Percentiles rank a stretch among this genome's conserved stretches.
Conservation (phyloP, 37 sponge, comb jelly and placozoan species). For the Diacarnus erythraeanus region DNA sequence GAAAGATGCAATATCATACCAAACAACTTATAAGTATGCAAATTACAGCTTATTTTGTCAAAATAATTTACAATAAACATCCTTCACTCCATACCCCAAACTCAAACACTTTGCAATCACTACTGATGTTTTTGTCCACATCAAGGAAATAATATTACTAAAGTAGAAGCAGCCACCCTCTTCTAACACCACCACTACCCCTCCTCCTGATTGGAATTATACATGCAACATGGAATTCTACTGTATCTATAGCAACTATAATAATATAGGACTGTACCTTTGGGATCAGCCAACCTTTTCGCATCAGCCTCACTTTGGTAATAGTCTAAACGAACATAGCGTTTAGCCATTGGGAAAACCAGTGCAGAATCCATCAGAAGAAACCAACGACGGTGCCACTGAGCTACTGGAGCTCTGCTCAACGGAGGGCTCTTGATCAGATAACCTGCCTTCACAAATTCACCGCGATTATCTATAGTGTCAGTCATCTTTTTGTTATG, state of each 20-base stretch:
- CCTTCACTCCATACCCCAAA: not conserved
- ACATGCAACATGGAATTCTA: too few species aligned
- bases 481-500: too few species aligned
- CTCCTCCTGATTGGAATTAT: too few species aligned
- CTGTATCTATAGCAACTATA: too few species aligned
- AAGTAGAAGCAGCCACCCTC: too few species aligned
- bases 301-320: slow-evolving; percentile 60
- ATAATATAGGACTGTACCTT: slow-evolving; percentile 36
- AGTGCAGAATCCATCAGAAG: slow-evolving; percentile 63
- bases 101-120: too few species aligned
- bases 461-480: slow-evolving; percentile 14
- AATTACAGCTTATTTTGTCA: too few species aligned
- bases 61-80: not conserved
- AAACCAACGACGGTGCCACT: slow-evolving; percentile 74
- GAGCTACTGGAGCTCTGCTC: slow-evolving; percentile 12
- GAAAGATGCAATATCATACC: too few species aligned
- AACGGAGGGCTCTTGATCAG: slow-evolving; percentile 77
- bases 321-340: slow-evolving; percentile 75
- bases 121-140: too few species aligned
- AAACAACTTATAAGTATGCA: too few species aligned
- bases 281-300: slow-evolving; percentile 47
- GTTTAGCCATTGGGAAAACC: slow-evolving; percentile 66
- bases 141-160: too few species aligned
- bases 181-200: too few species aligned
- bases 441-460: slow-evolving; percentile 65